These are phyloP conservation scores for Flabesymbios commensalis DNA, from an alignment of 2,888 invertebrate genomes.

Conservation along the genomic window DNA sequence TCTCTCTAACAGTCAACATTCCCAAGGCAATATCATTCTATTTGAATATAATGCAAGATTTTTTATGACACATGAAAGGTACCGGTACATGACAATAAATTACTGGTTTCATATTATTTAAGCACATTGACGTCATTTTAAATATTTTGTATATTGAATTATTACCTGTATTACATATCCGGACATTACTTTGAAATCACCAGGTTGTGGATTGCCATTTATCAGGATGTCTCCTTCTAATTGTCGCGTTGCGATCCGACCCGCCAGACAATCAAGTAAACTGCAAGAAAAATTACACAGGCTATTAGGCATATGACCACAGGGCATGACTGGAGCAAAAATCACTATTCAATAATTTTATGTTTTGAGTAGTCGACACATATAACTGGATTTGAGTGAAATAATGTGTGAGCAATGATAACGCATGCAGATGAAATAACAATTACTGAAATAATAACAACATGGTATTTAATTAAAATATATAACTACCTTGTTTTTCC, in stretches of 20 bases:
- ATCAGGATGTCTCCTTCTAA: slow-evolving; percentile 49
- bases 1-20: slow-evolving; percentile 58
- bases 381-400: no score
- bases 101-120: no score
- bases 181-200: slow-evolving; percentile 60
- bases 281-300: slow-evolving; percentile 19
- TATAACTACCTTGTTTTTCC: slow-evolving; percentile 60
- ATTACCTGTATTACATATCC: slow-evolving; percentile 62
- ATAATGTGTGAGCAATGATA: neutral
- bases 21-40: slow-evolving; percentile 62
- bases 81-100: no score
- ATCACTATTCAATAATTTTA: no score
- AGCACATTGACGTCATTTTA: no score
- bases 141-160: no score
- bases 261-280: slow-evolving; percentile 35
- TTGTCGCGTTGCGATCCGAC: slow-evolving; percentile 20
- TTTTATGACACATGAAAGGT: no score
- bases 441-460: neutral
- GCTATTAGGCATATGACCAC: no score
- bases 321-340: no score
- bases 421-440: neutral
- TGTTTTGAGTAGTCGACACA: no score
- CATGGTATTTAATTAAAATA: neutral
- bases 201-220: slow-evolving; percentile 54
- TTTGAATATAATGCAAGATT: no score